Base-by-base conservation (phyloP, 2,888 invertebrate species). In the Stenotaenia linearis region DNA sequence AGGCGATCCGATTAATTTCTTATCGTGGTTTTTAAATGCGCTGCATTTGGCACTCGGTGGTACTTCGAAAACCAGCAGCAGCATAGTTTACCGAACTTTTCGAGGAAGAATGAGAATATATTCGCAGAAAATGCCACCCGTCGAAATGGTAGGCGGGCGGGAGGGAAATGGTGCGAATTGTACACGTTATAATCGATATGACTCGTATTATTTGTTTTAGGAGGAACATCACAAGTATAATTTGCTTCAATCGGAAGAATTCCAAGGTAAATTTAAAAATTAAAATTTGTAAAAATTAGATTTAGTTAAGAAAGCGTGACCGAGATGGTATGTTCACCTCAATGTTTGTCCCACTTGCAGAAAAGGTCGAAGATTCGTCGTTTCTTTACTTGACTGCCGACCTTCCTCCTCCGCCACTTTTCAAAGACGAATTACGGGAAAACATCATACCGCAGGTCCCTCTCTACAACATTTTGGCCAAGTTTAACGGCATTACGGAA, bases 361-460 rank as follows among this genome's bases (percentile, higher is more conserved):
- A 96, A 85, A 91, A 91, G 84, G 90, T 92, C 79, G 93, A 95
- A 0, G 95, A 97, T 83, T 94, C 95, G 0, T 97, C 97, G 15
- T 99, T 98, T 87, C 88, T 99, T 74, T 99, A 97, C 87, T 89
- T 99, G 81, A 98, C 98, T 0, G 97, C 98, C 85, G 99, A 99
- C 87, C 89, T 99, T 80, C 99, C 99, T 0, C 95, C 98, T 0
- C 96, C 97, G 0, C 99, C 99, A 0, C 88, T 98, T 18, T 99
- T 98, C 85, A 97, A 97, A 81, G 99, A 99, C 87, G 98, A 98
- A 86, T 93, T 97, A 84, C 91, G 95, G 82, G 98, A 99, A 88
- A 99, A 98, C 87, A 99, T 99, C 83, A 99, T 99, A 85, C 99
- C 99, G 75, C 85, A 94, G 92, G 95, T 97, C 0, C 98, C 98